Base-by-base conservation (phyloP, 2,797 vertebrate species). In the Nasua narica region DNA sequence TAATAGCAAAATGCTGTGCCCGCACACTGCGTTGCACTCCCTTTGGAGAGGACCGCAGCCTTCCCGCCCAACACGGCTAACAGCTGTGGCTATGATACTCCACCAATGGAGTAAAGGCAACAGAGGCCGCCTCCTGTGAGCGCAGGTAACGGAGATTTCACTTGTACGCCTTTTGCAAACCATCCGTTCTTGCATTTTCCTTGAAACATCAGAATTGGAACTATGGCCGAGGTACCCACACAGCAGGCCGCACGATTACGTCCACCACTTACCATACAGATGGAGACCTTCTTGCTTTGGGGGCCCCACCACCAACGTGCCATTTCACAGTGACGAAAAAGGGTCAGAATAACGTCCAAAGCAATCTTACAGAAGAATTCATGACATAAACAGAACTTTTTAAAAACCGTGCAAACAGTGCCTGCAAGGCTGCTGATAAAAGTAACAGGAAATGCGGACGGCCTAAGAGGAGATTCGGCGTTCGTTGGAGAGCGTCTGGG, bases 1-100 rank as follows among this genome's bases (percentile, higher is more conserved):
- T 62, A 74, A 48, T 1, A 35, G 27, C 15, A 35, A 52, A 60
- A 77, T 2, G 23, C 86, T 46, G 37, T 50, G 43, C 25, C 6
- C 2, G 0, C 1, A 16, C 13, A 7, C 6, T 0, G 10, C 21
- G 3, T 8, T 19, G 4, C 7, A 12, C 19, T 50, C n/a, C 5
- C 37, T 21, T 32, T 12, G 27, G 46, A 81, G 52, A 82, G 2
- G 35, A 48, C 37, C 13, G 25, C 18, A 5, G 29, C 50, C 9
- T 21, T 56, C 77, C 74, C 13, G 5, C 18, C 7, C 18, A 43
- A 43, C 10, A 3, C 1, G 2, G 5, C 0, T 3, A 25, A 25
- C 5, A 86, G 40, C 85, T 54, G n/a, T 5, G 40, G 89, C 43
- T 60, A 67, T 14, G 5, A 0, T 2, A 16, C 13, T 43, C 65